A percentile compares a stretch with the other conserved stretches of the same genome.
These are phyloP conservation scores for Taurulus bubalis DNA, from an alignment of 2,113 vertebrate genomes.

Conservation along the genomic window DNA sequence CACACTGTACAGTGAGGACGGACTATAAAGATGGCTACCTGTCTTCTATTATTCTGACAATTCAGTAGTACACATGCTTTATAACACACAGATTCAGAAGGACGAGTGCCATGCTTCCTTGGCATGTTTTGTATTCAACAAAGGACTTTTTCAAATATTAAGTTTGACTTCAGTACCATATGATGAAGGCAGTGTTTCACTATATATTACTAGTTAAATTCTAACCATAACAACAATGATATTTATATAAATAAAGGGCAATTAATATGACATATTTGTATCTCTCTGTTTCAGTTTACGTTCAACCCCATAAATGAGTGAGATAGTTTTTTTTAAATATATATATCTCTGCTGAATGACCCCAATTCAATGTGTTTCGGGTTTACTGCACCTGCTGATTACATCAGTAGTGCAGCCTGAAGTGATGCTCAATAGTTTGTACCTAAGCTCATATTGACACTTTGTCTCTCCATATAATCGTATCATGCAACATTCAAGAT, in stretches of 20 bases:
- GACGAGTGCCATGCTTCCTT: not conserved
- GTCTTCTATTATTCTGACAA: not conserved
- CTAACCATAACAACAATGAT: not conserved
- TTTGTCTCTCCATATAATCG: not conserved
- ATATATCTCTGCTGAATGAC: not conserved
- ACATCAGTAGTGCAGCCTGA: not conserved
- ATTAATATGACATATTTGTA: not conserved
- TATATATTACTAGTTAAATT: not conserved
- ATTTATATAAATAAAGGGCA: not conserved
- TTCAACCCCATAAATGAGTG: not conserved
- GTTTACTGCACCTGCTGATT: not conserved
- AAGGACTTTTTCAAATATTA: not conserved
- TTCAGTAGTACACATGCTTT: not conserved
- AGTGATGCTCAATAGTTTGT: not conserved
- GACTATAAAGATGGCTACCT: constrained; percentile 15
- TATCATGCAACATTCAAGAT: not conserved
- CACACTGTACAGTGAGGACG: constrained; percentile 24
- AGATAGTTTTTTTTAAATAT: not conserved
- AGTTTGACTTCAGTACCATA: not conserved
- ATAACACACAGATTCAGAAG: not conserved
- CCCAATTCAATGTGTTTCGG: not conserved
- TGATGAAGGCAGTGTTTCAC: not conserved
- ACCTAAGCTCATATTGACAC: too few relatives aligned
- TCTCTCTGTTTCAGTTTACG: not conserved
- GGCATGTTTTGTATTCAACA: not conserved